A percentile compares a stretch with the other conserved stretches of the same genome.
Conservation (phyloP, 2,797 vertebrate species). For the Paramormyrops hopkinsi region DNA sequence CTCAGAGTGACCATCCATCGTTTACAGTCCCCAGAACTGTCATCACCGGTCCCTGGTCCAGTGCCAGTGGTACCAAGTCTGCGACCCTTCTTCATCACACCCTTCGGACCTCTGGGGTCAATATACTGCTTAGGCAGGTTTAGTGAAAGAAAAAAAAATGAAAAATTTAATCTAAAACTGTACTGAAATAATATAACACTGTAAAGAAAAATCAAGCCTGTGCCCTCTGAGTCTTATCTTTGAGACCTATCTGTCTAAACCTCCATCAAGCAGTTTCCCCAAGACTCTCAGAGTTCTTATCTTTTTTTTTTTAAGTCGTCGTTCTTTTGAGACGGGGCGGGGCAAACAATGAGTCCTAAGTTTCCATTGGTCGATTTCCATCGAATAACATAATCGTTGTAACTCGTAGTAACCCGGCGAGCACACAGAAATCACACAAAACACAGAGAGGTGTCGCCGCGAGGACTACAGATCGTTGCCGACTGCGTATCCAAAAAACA, state of each 20-base stretch:
- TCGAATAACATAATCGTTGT: neutral
- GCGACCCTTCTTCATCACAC: slow-evolving; percentile 46
- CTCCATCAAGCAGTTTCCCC: neutral
- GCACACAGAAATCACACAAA: neutral
- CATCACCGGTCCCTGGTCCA: slow-evolving; percentile 21
- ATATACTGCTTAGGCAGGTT: neutral
- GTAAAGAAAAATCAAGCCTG: neutral
- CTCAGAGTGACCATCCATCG: slow-evolving; percentile 55
- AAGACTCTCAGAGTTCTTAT: neutral
- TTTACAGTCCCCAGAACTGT: slow-evolving; percentile 32
- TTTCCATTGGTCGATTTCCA: neutral
- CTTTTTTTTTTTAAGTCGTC: neutral
- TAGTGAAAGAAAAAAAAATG: neutral
- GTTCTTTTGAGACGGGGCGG: neutral
- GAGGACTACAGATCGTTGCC: neutral
- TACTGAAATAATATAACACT: neutral
- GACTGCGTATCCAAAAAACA: neutral
- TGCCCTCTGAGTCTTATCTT: neutral
- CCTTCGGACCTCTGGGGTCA: slow-evolving; percentile 40
- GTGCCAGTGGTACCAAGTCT: slow-evolving; percentile 41
- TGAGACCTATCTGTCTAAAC: neutral
- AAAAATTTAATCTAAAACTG: neutral
- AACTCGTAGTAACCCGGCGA: neutral
- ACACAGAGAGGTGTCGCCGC: neutral
- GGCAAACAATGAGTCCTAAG: neutral